Evolutionary conservation across 2,797 vertebrate species (phyloP), one percentile per base, ranked within the genome.

Genomic region (Notolepis coatsorum): DNA sequence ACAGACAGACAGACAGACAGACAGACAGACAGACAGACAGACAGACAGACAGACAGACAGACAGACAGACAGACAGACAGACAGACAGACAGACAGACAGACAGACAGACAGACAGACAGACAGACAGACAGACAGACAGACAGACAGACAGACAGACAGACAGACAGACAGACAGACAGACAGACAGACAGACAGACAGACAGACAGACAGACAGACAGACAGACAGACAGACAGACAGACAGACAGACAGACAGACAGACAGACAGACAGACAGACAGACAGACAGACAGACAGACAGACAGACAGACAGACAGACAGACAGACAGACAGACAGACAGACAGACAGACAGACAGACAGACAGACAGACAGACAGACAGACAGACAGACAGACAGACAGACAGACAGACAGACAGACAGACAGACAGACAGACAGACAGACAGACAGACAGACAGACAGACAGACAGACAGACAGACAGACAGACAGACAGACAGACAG

Each of bases 1-100:
- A 67, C 41, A 58, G 28, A 49, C 9, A 42, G 28, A 30, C 9
- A 30, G 28, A 30, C 9, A 30, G 28, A 30, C 9, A 30, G 2
- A 38, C 21, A 41, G 39, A 41, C 20, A 41, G 39, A 41, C 25
- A 48, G 45, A 68, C 20, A 59, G 59, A 59, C 35, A 48, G 47
- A 74, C 42, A 39, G 43, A 77, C 25, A 50, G 28, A 66, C 15
- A 50, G 41, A 67, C 47, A 49, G 43, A 71, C 30, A 45, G 49
- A 54, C 39, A 43, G 21, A 68, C 33, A 30, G 28, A 48, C 28
- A 4, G 9, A 30, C 28, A 4, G 4, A 9, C 4, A 4, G 28
- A 4, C 9, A 30, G 4, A 4, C 27, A 39, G 46, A 56, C 24
- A 45, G 20, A 23, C 24, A 35, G 23, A 18, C 27, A 31, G 47